Evolutionary conservation across 2,888 invertebrate genomes (phyloP).

Genomic region (Tachina grossa): DNA sequence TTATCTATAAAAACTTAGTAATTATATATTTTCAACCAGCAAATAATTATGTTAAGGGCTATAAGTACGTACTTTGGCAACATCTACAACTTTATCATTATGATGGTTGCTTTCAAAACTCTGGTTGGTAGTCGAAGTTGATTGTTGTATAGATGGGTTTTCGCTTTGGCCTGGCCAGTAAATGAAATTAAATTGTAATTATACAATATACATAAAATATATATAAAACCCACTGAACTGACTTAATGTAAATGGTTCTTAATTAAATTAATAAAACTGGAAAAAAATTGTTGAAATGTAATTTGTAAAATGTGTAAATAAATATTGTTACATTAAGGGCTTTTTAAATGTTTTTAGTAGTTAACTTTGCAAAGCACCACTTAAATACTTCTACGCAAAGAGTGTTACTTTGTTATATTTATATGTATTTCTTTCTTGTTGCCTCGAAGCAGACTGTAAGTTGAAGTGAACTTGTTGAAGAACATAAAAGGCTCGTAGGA

Average conservation of each 20-base stretch:
- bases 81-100: slow-evolving; percentile 21
- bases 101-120: neutral
- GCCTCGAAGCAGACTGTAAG: neutral
- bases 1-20: slow-evolving; percentile 14
- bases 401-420: neutral
- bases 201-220: neutral
- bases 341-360: slow-evolving; percentile 5
- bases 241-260: slow-evolving; percentile 42
- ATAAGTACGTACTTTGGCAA: slow-evolving; percentile 17
- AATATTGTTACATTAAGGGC: slow-evolving; percentile 11
- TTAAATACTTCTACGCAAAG: neutral
- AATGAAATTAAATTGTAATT: slow-evolving; percentile 36
- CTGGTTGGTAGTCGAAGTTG: neutral
- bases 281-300: neutral
- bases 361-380: neutral
- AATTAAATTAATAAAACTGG: slow-evolving; percentile 23
- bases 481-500: too few species aligned
- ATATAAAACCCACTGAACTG: slow-evolving; percentile 29
- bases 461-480: neutral
- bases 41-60: slow-evolving; percentile 8
- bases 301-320: slow-evolving; percentile 6
- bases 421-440: neutral
- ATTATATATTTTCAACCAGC: neutral
- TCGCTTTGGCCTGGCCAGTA: slow-evolving; percentile 30
- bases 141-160: neutral